A percentile compares a stretch with the other conserved stretches of the same genome.
Conservation (phyloP, 2,888 invertebrate species). For the Lithosia quadra region DNA sequence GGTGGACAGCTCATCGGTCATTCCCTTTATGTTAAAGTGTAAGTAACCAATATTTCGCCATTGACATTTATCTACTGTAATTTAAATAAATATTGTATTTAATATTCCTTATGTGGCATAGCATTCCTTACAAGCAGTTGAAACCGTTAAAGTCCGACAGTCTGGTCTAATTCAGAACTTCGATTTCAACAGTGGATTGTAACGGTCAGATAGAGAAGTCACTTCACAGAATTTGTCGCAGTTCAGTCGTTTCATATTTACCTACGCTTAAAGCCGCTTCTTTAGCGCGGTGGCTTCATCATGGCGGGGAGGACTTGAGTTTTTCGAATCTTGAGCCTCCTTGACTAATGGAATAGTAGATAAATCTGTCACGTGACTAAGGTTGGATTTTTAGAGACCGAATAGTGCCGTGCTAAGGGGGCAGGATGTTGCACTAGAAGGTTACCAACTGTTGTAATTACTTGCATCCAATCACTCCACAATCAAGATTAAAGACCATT, state of each 20-base stretch:
- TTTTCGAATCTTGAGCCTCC: background rate
- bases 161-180: too few species aligned
- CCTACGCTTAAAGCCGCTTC: background rate
- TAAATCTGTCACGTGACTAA: background rate
- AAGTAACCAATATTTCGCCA: constrained; percentile 17
- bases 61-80: background rate
- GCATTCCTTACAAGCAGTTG: too few species aligned
- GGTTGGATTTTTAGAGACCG: background rate
- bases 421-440: background rate
- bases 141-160: too few species aligned
- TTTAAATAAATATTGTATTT: too few species aligned
- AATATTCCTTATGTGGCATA: too few species aligned
- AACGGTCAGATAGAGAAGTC: too few species aligned
- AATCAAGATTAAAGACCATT: background rate
- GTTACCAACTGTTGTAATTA: background rate
- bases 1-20: constrained; percentile 41
- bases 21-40: constrained; percentile 38
- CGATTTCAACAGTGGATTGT: too few species aligned
- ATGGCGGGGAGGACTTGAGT: background rate
- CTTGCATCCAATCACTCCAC: background rate
- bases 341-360: background rate
- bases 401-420: background rate
- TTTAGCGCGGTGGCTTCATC: background rate
- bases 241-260: too few species aligned
- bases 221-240: too few species aligned